Conservation (phyloP, 2,797 vertebrate species). For the Rhodeus uyekii region DNA sequence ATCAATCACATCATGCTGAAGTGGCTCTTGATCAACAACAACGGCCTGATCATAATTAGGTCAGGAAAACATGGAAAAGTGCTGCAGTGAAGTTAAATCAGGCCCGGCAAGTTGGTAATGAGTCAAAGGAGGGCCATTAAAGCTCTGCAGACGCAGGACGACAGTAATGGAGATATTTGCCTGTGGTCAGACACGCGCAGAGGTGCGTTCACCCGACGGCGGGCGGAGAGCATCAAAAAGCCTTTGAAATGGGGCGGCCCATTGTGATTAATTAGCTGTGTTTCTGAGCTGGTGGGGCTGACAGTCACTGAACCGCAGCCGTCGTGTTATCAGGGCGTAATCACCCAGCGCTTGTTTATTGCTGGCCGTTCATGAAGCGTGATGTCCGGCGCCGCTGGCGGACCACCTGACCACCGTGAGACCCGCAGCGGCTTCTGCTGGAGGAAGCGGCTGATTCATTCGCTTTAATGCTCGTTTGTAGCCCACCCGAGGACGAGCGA, state of each 20-base stretch:
- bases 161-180: constrained; percentile 85
- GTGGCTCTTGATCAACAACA: too few relatives aligned
- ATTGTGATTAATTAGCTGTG: constrained; percentile 84
- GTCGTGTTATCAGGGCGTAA: constrained; percentile 43
- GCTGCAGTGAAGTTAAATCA: constrained; percentile 61
- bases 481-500: constrained; percentile 49
- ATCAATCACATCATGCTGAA: too few relatives aligned
- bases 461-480: constrained; percentile 54
- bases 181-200: constrained; percentile 67
- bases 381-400: constrained; percentile 39
- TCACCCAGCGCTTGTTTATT: constrained; percentile 46
- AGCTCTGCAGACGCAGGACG: constrained; percentile 72
- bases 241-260: constrained; percentile 58
- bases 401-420: constrained; percentile 55
- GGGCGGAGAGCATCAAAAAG: constrained; percentile 56
- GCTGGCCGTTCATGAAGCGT: constrained; percentile 39
- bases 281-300: constrained; percentile 71
- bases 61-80: constrained; percentile 62
- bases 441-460: constrained; percentile 58
- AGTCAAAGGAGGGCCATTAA: constrained; percentile 75
- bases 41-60: constrained; percentile 55
- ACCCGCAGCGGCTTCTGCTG: too few relatives aligned
- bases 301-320: constrained; percentile 7
- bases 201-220: constrained; percentile 58
- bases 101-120: constrained; percentile 73